Evolutionary conservation across 1,140 invertebrate genomes (phyloP).

Genomic region (Lycorma delicatula): DNA sequence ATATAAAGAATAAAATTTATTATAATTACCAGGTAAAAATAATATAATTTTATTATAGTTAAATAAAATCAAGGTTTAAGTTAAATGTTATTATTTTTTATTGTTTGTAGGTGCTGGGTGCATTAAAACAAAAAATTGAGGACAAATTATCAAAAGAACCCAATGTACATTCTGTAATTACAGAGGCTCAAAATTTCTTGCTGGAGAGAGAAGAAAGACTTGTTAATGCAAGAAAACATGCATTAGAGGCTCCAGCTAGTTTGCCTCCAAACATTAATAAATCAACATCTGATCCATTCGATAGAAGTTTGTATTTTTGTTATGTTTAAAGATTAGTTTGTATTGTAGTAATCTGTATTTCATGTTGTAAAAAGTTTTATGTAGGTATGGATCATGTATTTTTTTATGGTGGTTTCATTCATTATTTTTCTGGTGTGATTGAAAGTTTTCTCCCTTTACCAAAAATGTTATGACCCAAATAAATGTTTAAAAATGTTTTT

Average conservation of each 20-base stretch:
- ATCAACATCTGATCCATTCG: slow-evolving; percentile 37
- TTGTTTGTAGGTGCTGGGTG: slow-evolving; percentile 59
- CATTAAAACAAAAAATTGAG: slow-evolving; percentile 80
- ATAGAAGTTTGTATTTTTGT: slow-evolving; percentile 37
- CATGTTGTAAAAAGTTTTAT: no score
- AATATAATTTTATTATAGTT: no score
- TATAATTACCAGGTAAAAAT: no score
- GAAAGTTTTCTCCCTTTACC: no score
- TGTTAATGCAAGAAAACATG: slow-evolving; percentile 53
- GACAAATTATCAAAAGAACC: slow-evolving; percentile 60
- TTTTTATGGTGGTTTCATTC: no score
- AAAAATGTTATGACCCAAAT: no score
- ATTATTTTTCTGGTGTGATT: no score
- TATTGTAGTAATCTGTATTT: no score
- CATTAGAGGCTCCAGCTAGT: slow-evolving; percentile 41
- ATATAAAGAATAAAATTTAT: neutral
- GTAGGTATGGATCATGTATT: no score
- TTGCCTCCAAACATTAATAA: slow-evolving; percentile 16
- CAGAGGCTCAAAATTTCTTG: slow-evolving; percentile 64
- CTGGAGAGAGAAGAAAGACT: slow-evolving; percentile 65
- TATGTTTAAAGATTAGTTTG: no score
- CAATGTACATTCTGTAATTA: slow-evolving; percentile 57
- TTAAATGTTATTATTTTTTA: slow-evolving; percentile 11
- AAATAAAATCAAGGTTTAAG: slow-evolving; percentile 16
- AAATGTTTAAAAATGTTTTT: no score